Conservation (phyloP, 2,888 invertebrate species). For the Nymphalis c-album region DNA sequence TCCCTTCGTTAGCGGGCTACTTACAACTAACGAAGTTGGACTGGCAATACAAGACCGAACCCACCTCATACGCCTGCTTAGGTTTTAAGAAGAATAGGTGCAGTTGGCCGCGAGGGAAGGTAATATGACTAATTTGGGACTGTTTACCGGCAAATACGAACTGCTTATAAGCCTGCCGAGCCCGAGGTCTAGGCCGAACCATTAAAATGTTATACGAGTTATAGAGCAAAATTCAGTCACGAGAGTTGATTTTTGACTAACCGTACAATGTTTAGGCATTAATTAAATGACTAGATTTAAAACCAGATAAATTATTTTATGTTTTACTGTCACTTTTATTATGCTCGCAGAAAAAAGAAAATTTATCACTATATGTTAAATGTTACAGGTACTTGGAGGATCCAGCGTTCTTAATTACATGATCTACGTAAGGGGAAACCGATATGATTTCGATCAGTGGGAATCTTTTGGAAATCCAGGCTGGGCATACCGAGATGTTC, state of each 20-base stretch:
- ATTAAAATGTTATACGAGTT: too few species aligned
- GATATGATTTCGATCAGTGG: conserved; percentile 94
- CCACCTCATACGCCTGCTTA: conserved; percentile 89
- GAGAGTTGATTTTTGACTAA: too few species aligned
- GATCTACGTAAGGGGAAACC: conserved; percentile 93
- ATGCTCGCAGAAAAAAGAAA: neutral
- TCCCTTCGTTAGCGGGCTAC: conserved; percentile 92
- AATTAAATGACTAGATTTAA: too few species aligned
- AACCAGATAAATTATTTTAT: too few species aligned
- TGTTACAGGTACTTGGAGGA: conserved; percentile 88
- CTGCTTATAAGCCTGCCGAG: too few species aligned
- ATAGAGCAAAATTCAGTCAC: too few species aligned
- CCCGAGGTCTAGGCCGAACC: too few species aligned
- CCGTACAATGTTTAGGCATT: too few species aligned
- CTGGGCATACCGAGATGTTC: conserved; percentile 92
- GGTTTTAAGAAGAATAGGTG: conserved; percentile 91
- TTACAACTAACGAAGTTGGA: conserved; percentile 92
- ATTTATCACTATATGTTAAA: neutral
- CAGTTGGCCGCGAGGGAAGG: conserved; percentile 93
- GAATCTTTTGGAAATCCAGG: conserved; percentile 91
- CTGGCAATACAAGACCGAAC: conserved; percentile 95
- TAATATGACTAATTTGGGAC: conserved; percentile 34
- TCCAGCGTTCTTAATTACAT: conserved; percentile 93
- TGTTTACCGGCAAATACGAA: neutral
- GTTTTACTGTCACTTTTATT: too few species aligned